Evolutionary conservation across 2,797 vertebrate species (phyloP).

Genomic region (Squalus acanthias): DNA sequence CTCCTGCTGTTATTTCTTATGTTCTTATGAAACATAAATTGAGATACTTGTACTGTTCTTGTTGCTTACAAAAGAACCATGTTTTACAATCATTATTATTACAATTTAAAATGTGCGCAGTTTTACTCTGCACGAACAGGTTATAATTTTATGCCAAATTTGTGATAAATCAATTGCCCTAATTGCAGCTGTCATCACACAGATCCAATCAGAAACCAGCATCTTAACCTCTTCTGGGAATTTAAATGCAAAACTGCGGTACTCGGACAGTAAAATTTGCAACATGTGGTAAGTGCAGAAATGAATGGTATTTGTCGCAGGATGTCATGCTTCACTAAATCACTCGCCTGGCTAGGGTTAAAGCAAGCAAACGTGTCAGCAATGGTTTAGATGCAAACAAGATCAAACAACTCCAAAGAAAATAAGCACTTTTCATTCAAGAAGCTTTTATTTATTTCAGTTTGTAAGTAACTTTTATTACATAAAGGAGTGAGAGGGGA

Average conservation of each 20-base stretch:
- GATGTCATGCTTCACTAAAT: not conserved
- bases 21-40: not conserved
- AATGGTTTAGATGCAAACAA: not conserved
- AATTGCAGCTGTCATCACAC: not conserved
- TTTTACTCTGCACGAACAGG: not conserved
- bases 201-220: not conserved
- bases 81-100: not conserved
- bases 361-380: not conserved
- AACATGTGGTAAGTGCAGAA: not conserved
- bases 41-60: not conserved
- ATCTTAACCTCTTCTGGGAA: not conserved
- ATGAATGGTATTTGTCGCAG: not conserved
- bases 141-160: not conserved
- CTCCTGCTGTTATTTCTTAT: no score
- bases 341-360: not conserved
- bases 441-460: not conserved
- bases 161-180: not conserved
- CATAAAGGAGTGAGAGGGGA: not conserved
- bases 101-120: not conserved
- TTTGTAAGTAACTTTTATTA: not conserved
- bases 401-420: not conserved
- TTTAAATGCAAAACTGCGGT: not conserved
- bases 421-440: not conserved
- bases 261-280: not conserved
- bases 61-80: not conserved